Conservation (phyloP, 2,797 vertebrate genomes). For the Malurus leucopterus region DNA sequence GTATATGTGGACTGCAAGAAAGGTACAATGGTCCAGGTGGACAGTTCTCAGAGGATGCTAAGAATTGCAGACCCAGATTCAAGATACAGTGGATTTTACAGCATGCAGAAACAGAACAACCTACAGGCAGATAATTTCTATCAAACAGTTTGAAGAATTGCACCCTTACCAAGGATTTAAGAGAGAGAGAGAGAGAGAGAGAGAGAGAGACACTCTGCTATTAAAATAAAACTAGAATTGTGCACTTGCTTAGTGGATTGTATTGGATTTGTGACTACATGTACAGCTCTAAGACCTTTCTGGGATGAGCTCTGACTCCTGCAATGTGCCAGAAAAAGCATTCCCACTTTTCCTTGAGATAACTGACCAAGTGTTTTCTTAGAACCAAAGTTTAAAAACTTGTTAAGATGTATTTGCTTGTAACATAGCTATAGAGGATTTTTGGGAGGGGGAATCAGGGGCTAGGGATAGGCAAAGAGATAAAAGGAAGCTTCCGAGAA, state of each 20-base stretch:
- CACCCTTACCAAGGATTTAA: constrained; percentile 53
- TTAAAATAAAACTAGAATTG: constrained; percentile 76
- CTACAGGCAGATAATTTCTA: constrained; percentile 90
- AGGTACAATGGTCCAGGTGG: constrained; percentile 83
- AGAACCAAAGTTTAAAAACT: constrained; percentile 87
- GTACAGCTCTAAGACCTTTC: constrained; percentile 74
- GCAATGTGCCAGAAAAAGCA: constrained; percentile 80
- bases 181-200: constrained; percentile 38
- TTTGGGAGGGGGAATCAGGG: constrained; percentile 63
- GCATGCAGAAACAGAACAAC: constrained; percentile 89
- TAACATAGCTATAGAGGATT: constrained; percentile 79
- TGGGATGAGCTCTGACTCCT: constrained; percentile 75
- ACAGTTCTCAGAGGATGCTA: constrained; percentile 84
- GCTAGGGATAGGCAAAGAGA: constrained; percentile 58
- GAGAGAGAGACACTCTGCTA: constrained; percentile 67
- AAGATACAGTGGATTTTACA: constrained; percentile 90
- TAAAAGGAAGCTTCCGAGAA: constrained; percentile 61
- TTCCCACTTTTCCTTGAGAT: constrained; percentile 83
- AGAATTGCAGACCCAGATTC: constrained; percentile 88
- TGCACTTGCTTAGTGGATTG: constrained; percentile 83
- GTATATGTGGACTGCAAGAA: constrained; percentile 89
- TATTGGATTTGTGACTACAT: constrained; percentile 79
- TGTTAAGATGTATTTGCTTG: constrained; percentile 79
- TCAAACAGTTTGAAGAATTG: constrained; percentile 83
- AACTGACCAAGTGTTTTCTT: constrained; percentile 85